Percentiles rank a stretch among this genome's conserved stretches.
phyloP scores from a whole-genome alignment of 2,113 vertebrate genomes.

The Sclerurus mexicanus region DNA sequence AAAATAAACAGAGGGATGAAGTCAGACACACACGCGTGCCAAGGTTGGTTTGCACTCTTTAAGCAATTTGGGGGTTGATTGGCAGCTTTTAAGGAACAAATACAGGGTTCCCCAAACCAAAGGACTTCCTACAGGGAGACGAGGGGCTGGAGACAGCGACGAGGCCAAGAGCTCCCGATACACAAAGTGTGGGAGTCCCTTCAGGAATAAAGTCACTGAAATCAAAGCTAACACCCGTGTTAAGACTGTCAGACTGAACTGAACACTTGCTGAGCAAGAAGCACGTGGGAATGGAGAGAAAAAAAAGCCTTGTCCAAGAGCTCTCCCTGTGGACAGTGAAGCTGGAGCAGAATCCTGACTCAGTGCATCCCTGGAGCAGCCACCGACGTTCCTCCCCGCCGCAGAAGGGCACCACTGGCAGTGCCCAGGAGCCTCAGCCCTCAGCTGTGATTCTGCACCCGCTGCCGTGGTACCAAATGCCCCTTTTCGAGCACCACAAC shows the following conservation, averaged over 20 bases:
- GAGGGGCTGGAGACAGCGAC: neutral
- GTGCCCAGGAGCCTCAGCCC: neutral
- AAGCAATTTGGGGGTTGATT: neutral
- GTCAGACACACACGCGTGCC: neutral
- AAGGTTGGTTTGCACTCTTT: neutral
- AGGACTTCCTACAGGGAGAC: neutral
- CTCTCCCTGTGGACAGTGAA: neutral
- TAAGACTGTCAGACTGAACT: neutral
- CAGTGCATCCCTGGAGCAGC: rapidly evolving
- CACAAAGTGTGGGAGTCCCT: neutral
- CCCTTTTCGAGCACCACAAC: rapidly evolving
- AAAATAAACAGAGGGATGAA: conserved; percentile 6
- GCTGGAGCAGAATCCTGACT: neutral
- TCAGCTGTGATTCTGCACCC: neutral
- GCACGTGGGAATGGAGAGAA: neutral
- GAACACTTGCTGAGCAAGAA: neutral
- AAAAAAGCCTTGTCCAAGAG: neutral
- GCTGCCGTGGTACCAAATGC: rapidly evolving
- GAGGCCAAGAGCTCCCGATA: neutral
- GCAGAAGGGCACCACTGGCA: neutral
- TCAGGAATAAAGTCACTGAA: neutral
- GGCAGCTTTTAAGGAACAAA: neutral
- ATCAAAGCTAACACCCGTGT: neutral
- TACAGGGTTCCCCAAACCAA: neutral
- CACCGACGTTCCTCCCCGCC: neutral